Evolutionary conservation across 2,113 vertebrate genomes (phyloP), one percentile per base, ranked within the genome.

Genomic region (Charina bottae): DNA sequence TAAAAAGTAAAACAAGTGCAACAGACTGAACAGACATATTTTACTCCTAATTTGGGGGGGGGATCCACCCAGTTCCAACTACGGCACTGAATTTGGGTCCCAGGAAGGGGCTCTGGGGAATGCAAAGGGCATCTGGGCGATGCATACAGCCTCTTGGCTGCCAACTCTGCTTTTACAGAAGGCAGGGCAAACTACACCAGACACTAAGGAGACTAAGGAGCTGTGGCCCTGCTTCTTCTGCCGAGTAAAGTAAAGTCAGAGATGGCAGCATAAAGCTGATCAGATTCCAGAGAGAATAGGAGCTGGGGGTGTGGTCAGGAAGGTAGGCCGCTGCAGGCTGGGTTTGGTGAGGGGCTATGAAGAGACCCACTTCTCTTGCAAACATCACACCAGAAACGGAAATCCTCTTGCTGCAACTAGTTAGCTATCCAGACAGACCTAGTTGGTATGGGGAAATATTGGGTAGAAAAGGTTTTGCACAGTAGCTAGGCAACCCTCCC

Each of bases 401-500:
- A 86, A 85, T 19, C n/a, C 0, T 58, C 88, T 1, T 19, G 83
- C 58, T 4, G 85, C 90, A 87, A 24, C 72, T 94, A 89, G 26
- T 94, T 83, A 19, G 64, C 21, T 37, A 78, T 13, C 85, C 86
- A 24, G 4, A 37, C 64, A 91, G 26, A 90, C 88, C 49, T 78
- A 78, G 33, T 19, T 42, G 33, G 72, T 78, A 92, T 1, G 10
- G 28, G 55, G n/a, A 64, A 62, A 83, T 56, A 89, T 12, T 0
- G 10, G 88, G 4, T 26, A 28, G 0, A 0, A 19, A 33, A 93
- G 62, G 10, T 24, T 91, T 59, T 68, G 91, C 33, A 55, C 23
- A 59, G 53, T 72, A 83, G 7, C 6, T 92, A 53, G 56, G 92
- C 89, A 93, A 90, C 92, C 56, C n/a, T 87, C 85, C n/a, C 9